Percentiles rank a stretch among this genome's conserved stretches.
phyloP scores from a whole-genome alignment of 1,140 invertebrate species.

The Brachionus calyciflorus region DNA sequence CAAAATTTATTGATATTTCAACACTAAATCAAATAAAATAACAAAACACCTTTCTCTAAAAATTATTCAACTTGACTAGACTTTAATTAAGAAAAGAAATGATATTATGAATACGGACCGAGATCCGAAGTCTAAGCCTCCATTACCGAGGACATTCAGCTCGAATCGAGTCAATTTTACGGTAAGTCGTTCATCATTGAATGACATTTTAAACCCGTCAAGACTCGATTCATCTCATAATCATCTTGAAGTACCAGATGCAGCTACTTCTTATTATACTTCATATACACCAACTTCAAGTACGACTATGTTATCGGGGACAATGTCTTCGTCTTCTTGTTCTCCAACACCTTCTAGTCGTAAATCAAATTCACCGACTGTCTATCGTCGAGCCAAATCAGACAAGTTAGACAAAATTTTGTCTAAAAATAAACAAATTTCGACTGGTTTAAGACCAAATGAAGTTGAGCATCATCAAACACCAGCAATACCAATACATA shows the following conservation, averaged over 20 bases:
- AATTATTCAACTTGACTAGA: slow-evolving; percentile 23
- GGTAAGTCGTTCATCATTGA: not conserved
- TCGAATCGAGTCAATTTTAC: slow-evolving; percentile 14
- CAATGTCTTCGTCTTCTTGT: slow-evolving; percentile 37
- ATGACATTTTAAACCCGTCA: slow-evolving; percentile 6
- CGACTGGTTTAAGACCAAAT: not conserved
- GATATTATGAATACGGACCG: slow-evolving; percentile 20
- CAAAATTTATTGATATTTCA: slow-evolving; percentile 31
- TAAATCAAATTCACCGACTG: not conserved
- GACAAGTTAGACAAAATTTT: slow-evolving; percentile 19
- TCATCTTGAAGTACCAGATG: not conserved
- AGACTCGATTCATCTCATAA: not conserved
- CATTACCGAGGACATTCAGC: not conserved
- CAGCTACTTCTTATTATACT: slow-evolving; percentile 20
- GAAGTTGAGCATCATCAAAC: too few relatives aligned
- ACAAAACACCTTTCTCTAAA: not conserved
- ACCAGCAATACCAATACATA: too few relatives aligned
- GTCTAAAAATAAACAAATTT: slow-evolving; percentile 4
- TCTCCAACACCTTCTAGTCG: slow-evolving; percentile 1
- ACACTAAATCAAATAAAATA: not conserved
- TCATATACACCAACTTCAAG: not conserved
- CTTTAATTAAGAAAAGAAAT: not conserved
- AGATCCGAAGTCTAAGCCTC: slow-evolving; percentile 11
- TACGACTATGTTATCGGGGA: not conserved
- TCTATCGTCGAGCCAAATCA: slow-evolving; percentile 3